Base-by-base conservation (phyloP, 2,888 invertebrate species). In the Anthoptus insignis region DNA sequence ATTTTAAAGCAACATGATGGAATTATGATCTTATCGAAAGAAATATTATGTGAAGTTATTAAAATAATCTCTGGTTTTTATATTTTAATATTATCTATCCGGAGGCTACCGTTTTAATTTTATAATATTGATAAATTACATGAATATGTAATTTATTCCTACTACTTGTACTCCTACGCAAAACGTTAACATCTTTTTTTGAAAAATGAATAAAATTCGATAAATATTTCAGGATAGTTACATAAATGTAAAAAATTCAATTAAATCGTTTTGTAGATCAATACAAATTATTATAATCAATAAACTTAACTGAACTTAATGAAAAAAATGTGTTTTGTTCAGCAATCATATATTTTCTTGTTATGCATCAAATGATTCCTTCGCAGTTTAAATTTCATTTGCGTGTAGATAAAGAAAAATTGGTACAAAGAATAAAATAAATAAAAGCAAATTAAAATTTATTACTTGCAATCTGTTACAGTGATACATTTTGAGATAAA, bases 401-500 rank as follows among this genome's bases (percentile, higher is more conserved):
- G 42, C 56, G 21, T 14, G 37, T 14, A 54, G 11, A 32, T 32
- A 11, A 32, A 32, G 7, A 9, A 8, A 32, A 9, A 32, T 3
- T 37, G 37, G n/a, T n/a, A n/a, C n/a, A 27, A 27, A 5, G 27
- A 5, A 5, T 27, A 5, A 27, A 27, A 27, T 59, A 21, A 59
- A 59, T 65, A 59, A 24, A 57, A 59, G 24, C 59, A 39, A 52
- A 50, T 57, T 21, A 45, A 53, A 47, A 61, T 64, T 58, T 45
- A 58, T 64, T 45, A 45, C 45, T 16, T 39, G 29, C 45, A 64
- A 64, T 64, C 58, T 64, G 64, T 58, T 50, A 58, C 50, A 42
- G 58, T 57, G 39, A 64, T 58, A 64, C 34, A 57, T 63, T 64
- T 64, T 57, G 64, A 52, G 64, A 64, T 64, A 64, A 64, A 64